Evolutionary conservation across 92 coral and sea anemone species (phyloP).

Genomic region (Galaxea fascicularis): DNA sequence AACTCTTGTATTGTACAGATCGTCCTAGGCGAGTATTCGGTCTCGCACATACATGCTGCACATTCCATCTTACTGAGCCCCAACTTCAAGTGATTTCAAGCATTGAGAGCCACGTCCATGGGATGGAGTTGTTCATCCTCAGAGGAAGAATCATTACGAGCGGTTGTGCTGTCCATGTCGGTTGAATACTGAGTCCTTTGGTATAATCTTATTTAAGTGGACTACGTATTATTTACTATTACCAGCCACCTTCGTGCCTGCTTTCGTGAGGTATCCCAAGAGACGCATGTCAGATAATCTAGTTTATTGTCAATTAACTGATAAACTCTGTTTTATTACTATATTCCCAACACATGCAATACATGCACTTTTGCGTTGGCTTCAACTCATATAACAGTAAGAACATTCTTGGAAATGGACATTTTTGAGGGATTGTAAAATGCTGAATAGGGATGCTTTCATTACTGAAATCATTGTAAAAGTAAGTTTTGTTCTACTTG

Average conservation of each 20-base stretch:
- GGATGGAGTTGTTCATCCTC: slow-evolving; percentile 26
- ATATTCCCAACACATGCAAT: no score
- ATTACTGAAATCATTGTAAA: not conserved
- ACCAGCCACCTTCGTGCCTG: no score
- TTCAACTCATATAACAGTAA: not conserved
- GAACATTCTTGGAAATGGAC: not conserved
- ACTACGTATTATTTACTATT: no score
- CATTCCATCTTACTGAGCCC: slow-evolving; percentile 4
- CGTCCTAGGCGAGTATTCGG: not conserved
- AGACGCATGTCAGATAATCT: not conserved
- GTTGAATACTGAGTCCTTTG: not conserved
- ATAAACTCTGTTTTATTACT: not conserved
- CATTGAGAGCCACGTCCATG: slow-evolving; percentile 13
- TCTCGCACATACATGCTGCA: not conserved
- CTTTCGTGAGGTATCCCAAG: no score
- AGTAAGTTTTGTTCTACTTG: not conserved
- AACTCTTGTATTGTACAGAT: not conserved
- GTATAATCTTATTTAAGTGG: not conserved
- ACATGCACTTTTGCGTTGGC: not conserved
- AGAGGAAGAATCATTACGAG: slow-evolving; percentile 17
- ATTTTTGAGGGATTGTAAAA: no score
- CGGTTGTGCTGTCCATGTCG: not conserved
- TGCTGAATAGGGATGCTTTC: not conserved
- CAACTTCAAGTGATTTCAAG: not conserved
- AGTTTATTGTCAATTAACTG: not conserved